phyloP scores from a whole-genome alignment of 2,888 invertebrate species.

The Iphiclides podalirius region DNA sequence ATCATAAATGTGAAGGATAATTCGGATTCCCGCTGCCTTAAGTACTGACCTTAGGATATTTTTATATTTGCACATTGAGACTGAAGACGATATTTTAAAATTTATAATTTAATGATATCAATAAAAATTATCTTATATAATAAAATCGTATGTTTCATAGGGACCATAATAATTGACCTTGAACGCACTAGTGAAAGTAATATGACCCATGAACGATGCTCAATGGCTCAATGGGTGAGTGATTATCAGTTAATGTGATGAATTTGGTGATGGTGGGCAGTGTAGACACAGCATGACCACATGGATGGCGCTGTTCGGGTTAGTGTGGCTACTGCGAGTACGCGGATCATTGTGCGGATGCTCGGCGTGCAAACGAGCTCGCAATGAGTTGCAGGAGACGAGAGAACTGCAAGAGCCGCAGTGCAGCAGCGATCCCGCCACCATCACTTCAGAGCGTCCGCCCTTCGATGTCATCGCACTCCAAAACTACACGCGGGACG shows the following conservation, averaged over 20 bases:
- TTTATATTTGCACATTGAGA: no score
- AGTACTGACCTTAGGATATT: conserved; percentile 2
- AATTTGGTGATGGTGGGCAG: conserved; percentile 51
- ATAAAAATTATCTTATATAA: no score
- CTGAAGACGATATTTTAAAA: no score
- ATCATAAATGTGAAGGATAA: conserved; percentile 20
- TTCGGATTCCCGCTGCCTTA: background rate
- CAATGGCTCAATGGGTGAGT: conserved; percentile 27
- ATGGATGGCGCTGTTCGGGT: conserved; percentile 92
- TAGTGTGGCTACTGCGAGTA: conserved; percentile 91
- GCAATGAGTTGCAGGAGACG: conserved; percentile 51
- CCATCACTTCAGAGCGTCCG: conserved; percentile 54
- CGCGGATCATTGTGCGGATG: conserved; percentile 89
- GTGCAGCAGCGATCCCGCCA: conserved; percentile 42
- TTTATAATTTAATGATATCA: no score
- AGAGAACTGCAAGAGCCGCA: conserved; percentile 45
- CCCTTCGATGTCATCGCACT: conserved; percentile 70
- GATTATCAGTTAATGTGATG: conserved; percentile 19
- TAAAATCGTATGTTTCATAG: no score
- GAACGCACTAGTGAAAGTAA: background rate
- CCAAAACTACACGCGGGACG: conserved; percentile 71
- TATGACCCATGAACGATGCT: background rate
- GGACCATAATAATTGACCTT: no score
- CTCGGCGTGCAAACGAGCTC: conserved; percentile 83
- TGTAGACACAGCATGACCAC: conserved; percentile 73